phyloP scores from a whole-genome alignment of 2,888 invertebrate genomes.

The Cataglyphis altisquamis region DNA sequence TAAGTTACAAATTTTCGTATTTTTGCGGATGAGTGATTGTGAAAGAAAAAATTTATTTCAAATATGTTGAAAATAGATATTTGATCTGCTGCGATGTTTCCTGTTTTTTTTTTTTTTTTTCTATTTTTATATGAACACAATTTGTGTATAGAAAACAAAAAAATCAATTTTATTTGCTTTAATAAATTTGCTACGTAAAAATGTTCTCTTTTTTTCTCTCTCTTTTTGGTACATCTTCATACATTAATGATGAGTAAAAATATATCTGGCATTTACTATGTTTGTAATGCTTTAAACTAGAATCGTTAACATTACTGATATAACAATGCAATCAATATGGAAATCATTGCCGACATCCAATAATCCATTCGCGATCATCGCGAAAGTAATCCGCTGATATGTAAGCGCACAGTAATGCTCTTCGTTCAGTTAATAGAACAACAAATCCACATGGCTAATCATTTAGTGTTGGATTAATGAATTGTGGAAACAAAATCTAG shows the following conservation, averaged over 20 bases:
- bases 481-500: conserved; percentile 60
- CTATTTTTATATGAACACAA: not conserved
- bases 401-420: conserved; percentile 31
- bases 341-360: not conserved
- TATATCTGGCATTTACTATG: not conserved
- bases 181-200: not conserved
- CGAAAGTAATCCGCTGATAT: conserved; percentile 43
- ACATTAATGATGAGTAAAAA: not conserved
- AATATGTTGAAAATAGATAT: not conserved
- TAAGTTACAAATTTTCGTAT: not conserved
- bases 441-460: conserved; percentile 56
- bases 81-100: not conserved
- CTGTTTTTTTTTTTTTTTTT: not conserved
- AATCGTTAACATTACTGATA: not conserved
- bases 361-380: conserved; percentile 28
- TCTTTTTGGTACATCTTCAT: not conserved
- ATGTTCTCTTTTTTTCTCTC: not conserved
- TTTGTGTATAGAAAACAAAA: not conserved
- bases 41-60: not conserved
- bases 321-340: conserved; percentile 1
- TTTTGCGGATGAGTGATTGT: not conserved
- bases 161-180: not conserved
- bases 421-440: conserved; percentile 43
- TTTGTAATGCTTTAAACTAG: not conserved
- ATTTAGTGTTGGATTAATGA: conserved; percentile 62